Percentiles rank a stretch among this genome's conserved stretches.
Conservation (phyloP, 2,797 vertebrate species). For the Sphenopsis melanotis region DNA sequence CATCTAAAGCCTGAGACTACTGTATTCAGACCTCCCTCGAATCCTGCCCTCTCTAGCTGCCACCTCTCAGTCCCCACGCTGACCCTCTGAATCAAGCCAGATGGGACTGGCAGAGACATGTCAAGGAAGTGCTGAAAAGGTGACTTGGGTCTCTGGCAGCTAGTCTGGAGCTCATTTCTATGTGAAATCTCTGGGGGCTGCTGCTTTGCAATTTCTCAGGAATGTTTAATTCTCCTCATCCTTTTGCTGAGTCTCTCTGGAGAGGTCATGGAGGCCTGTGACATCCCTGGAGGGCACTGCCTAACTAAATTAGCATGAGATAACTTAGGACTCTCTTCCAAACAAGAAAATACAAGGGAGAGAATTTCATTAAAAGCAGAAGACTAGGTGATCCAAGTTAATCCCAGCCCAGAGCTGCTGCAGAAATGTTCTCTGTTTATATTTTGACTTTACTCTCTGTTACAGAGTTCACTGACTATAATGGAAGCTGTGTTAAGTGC, state of each 20-base stretch:
- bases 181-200: constrained; percentile 82
- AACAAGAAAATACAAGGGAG: constrained; percentile 79
- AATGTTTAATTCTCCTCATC: constrained; percentile 96
- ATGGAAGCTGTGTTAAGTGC: constrained; percentile 64
- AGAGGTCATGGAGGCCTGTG: constrained; percentile 88
- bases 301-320: constrained; percentile 99
- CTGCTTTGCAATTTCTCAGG: constrained; percentile 93
- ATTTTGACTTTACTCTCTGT: constrained; percentile 69
- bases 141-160: constrained; percentile 81
- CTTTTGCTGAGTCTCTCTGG: constrained; percentile 77
- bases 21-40: constrained; percentile 68
- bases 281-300: constrained; percentile 93
- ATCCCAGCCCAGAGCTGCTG: constrained; percentile 82
- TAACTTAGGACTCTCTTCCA: constrained; percentile 87
- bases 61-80: constrained; percentile 68
- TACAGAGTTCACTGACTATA: constrained; percentile 72
- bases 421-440: constrained; percentile 72
- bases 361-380: constrained; percentile 89
- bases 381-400: constrained; percentile 84
- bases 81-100: constrained; percentile 80
- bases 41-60: constrained; percentile 58
- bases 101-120: constrained; percentile 75
- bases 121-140: constrained; percentile 85
- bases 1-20: not conserved
- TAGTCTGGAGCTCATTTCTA: constrained; percentile 81